phyloP scores from a whole-genome alignment of 2,797 vertebrate genomes.

The Darevskia mixta region DNA sequence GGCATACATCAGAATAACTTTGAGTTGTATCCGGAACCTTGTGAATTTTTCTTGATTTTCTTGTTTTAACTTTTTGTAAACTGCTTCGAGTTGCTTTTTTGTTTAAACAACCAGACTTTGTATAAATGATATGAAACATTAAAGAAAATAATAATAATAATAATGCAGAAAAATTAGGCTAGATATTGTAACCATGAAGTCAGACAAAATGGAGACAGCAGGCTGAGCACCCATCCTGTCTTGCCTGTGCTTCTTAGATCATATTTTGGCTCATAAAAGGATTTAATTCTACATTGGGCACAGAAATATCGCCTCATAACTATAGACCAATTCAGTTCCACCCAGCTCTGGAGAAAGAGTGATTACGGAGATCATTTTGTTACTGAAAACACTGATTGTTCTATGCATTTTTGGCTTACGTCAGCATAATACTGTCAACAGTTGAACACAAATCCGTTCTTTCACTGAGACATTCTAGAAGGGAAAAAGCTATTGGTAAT shows the following conservation, averaged over 20 bases:
- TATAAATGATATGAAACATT: too few species aligned
- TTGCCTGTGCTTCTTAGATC: neutral
- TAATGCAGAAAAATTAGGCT: too few species aligned
- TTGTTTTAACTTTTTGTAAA: too few species aligned
- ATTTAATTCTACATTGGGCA: neutral
- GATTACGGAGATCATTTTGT: neutral
- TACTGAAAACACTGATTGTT: constrained; percentile 2
- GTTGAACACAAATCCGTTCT: neutral
- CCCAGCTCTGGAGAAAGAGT: neutral
- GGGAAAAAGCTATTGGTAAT: neutral
- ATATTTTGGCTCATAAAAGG: neutral
- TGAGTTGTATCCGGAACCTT: neutral
- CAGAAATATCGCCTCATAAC: neutral
- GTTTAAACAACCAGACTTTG: too few species aligned
- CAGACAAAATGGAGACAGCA: neutral
- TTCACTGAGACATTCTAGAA: neutral
- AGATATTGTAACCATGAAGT: too few species aligned
- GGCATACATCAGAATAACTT: neutral
- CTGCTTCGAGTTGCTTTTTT: too few species aligned
- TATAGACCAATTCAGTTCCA: neutral
- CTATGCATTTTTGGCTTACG: constrained; percentile 5
- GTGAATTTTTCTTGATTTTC: too few species aligned
- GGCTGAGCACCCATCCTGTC: neutral
- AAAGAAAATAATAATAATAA: too few species aligned
- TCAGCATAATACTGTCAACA: neutral